phyloP scores from a whole-genome alignment of 1,140 invertebrate species.

The Pollicipes pollicipes region DNA sequence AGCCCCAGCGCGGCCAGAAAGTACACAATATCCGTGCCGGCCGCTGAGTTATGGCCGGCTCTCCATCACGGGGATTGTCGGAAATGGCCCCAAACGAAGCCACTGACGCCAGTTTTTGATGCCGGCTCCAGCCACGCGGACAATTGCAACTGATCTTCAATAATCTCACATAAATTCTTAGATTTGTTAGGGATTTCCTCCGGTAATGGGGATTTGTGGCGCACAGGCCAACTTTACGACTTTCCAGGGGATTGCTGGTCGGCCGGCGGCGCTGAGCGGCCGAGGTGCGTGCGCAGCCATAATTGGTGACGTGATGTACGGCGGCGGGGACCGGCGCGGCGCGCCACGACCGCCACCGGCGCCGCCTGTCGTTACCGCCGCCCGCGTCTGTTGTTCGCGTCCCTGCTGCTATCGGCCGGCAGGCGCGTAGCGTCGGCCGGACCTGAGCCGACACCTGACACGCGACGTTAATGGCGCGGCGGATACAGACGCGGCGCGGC shows the following conservation, averaged over 20 bases:
- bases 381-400: not conserved
- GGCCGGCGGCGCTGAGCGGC: too few relatives aligned
- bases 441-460: too few relatives aligned
- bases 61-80: not conserved
- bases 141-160: slow-evolving; percentile 2
- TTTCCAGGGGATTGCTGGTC: not conserved
- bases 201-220: not conserved
- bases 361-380: not conserved
- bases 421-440: too few relatives aligned
- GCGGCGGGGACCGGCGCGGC: not conserved
- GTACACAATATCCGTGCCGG: not conserved
- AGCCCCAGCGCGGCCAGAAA: not conserved
- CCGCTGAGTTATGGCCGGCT: not conserved
- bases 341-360: too few relatives aligned
- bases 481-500: too few relatives aligned
- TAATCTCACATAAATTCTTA: slow-evolving; percentile 2
- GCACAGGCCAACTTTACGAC: not conserved
- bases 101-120: not conserved
- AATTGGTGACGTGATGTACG: not conserved
- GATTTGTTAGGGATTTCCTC: slow-evolving; percentile 1
- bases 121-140: not conserved
- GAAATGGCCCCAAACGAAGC: not conserved
- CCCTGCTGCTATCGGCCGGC: too few relatives aligned
- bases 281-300: not conserved
- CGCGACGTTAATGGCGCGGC: too few relatives aligned